Base-by-base conservation (phyloP, 2,888 invertebrate genomes). In the Aethes cnicana region DNA sequence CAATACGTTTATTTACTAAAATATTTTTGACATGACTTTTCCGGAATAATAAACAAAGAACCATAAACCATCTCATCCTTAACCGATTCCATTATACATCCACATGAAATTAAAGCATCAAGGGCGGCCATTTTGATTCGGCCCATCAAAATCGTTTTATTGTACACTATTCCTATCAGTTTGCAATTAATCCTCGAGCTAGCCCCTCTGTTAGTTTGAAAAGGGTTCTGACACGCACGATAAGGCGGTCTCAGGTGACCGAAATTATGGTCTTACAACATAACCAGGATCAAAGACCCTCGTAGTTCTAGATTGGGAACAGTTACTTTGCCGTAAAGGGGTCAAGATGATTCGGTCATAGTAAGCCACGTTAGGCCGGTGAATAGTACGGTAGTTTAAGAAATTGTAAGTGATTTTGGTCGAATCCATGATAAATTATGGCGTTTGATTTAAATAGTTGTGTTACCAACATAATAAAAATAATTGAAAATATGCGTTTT, bases 161-260 rank as follows among this genome's bases (percentile, higher is more conserved):
- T 46, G 39, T 46, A 46, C 44, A 33, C 44, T 46, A 41, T 47
- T 46, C 17, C 41, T 48, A 52, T 52, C 52, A 44, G 33, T 36
- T 17, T 7, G 30, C 33, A 52, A 52, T 46, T 52, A 52, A 52
- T 52, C 52, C 39, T 30, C 11, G n/a, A 28, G 41, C 14, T 7
- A 26, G 32, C 37, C 25, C 37, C 32, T 44, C 46, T 52, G 30
- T 30, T 30, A 23, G 44, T 43, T 46, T 52, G 52, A 52, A 46
- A 52, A 52, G 52, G 52, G 52, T 52, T 33, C 52, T 46, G 52
- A 52, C 52, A 16, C 11, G 7, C 9, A 18, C 26, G 50, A 52
- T 52, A 52, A 46, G 44, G 21, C 14, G 23, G 32, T 37, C 52
- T 44, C 52, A 52, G 52, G 52, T 52, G 52, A 52, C 52, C 33